Base-by-base conservation (phyloP, 2,797 vertebrate genomes). In the Anolis apletophallus region DNA sequence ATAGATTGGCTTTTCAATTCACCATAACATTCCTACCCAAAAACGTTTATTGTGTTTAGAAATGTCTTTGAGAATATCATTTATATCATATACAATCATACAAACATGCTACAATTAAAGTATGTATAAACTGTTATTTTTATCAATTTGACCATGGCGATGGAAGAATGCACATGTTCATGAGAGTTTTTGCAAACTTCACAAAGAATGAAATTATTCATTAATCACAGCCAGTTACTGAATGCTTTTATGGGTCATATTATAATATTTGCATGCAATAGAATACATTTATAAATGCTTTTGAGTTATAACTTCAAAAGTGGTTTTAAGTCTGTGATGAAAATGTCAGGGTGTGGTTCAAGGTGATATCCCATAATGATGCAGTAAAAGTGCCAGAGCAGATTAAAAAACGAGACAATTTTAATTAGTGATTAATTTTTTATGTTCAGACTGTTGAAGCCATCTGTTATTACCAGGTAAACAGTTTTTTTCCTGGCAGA, bases 361-460 rank as follows among this genome's bases (percentile, higher is more conserved):
- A 90, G 86, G 74, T 80, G 87, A 69, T 91, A 94, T 94, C 17
- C 94, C 91, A 88, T 88, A 83, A 85, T 92, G 84, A 86, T 83
- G n/a, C 69, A 67, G 55, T 90, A 87, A 91, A 90, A 91, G n/a
- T 84, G 16, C 82, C 16, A 59, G 81, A 91, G 81, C 80, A 91
- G 82, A 80, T 91, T 92, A 90, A 90, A 92, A 46, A 85, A 67
- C 85, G 72, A 88, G 79, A 88, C 29, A 85, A 10, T 78, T 64
- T 16, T 88, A 93, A 88, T 91, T 40, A 94, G 88, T 89, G 92
- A 90, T 59, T 90, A 72, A 50, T 5, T 87, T 94, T 83, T 91
- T 89, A 87, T 89, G 94, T 93, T 91, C 73, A 94, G 68, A 91
- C 88, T 91, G 52, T 86, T 94, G 88, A 85, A 87, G 17, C 81